Evolutionary conservation across 53 echinoderm and acorn worm genomes (phyloP), one percentile per base, ranked within the genome.

Genomic region (Zoroaster sp.): DNA sequence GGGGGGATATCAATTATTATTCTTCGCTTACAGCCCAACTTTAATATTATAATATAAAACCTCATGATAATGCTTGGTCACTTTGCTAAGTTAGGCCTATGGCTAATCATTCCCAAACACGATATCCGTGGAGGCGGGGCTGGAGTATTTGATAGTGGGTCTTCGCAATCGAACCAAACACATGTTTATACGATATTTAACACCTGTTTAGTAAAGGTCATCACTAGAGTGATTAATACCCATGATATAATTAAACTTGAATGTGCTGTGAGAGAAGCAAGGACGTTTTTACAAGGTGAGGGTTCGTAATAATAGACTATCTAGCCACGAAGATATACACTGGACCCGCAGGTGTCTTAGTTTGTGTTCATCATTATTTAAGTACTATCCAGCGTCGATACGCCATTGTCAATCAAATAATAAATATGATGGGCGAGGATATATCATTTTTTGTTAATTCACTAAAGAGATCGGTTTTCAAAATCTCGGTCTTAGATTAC

Each of bases 181-280:
- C 76, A n/a, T 42, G 73, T 73, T 21, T 43, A 28, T 36, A 18
- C 36, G 78, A 11, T 77, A 53, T 4, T 52, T 9, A 78, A 78
- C 78, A 78, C 78, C 78, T 78, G 78, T 78, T 78, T 55, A 53
- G 33, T 37, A 39, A 78, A 35, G 78, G 55, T 59, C 32, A 38
- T 2, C 30, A 23, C 21, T 55, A n/a, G 63, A 25, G 63, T 28
- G 63, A 59, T 28, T n/a, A n/a, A n/a, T n/a, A n/a, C n/a, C 11
- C 17, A 18, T 13, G 77, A 32, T 30, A 53, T 31, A 54, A 78
- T 55, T 52, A 59, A 78, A 78, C 78, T 78, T 63, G 7, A 54
- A 78, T 37, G 40, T 11, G 39, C 55, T n/a, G n/a, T n/a, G n/a
- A n/a, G n/a, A n/a, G n/a, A n/a, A n/a, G n/a, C 55, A 30, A 76